Percentiles rank a stretch among this genome's conserved stretches.
These are phyloP conservation scores for Trachelus iudaicus DNA, from an alignment of 2,888 invertebrate species.

Conservation along the genomic window DNA sequence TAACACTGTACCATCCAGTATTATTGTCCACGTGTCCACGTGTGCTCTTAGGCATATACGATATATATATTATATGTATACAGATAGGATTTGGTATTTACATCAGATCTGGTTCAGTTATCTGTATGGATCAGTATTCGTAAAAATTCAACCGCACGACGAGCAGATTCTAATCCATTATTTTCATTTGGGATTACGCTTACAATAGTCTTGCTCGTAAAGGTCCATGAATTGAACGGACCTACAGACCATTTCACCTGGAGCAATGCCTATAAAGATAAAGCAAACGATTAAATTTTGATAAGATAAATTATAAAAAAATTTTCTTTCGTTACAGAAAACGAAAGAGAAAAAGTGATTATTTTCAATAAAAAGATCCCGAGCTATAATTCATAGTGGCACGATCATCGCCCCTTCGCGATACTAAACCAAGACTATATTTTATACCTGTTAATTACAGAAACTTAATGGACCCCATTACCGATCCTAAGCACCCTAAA, in stretches of 20 bases:
- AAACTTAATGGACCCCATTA: slow-evolving; percentile 20
- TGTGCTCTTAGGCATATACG: slow-evolving; percentile 14
- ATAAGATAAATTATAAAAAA: background rate
- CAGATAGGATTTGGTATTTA: slow-evolving; percentile 33
- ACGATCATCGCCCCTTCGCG: background rate
- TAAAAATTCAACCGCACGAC: slow-evolving; percentile 38
- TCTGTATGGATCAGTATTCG: slow-evolving; percentile 34
- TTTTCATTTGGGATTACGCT: slow-evolving; percentile 45
- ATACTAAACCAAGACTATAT: background rate
- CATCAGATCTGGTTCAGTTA: slow-evolving; percentile 31
- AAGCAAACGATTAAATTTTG: background rate
- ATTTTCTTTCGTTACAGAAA: background rate
- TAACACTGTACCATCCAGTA: background rate
- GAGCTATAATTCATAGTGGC: background rate
- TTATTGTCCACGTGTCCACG: slow-evolving; percentile 19
- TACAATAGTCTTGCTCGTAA: slow-evolving; percentile 17
- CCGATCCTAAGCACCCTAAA: background rate
- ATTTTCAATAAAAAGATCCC: background rate
- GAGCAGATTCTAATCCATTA: slow-evolving; percentile 30
- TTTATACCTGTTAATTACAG: slow-evolving; percentile 32
- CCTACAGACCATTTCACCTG: background rate
- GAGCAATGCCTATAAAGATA: background rate
- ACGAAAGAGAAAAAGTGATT: background rate
- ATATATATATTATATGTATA: background rate
- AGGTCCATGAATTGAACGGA: background rate